These are phyloP conservation scores for Lasioglossum oenotherae DNA, from an alignment of 2,888 invertebrate species.

Conservation along the genomic window DNA sequence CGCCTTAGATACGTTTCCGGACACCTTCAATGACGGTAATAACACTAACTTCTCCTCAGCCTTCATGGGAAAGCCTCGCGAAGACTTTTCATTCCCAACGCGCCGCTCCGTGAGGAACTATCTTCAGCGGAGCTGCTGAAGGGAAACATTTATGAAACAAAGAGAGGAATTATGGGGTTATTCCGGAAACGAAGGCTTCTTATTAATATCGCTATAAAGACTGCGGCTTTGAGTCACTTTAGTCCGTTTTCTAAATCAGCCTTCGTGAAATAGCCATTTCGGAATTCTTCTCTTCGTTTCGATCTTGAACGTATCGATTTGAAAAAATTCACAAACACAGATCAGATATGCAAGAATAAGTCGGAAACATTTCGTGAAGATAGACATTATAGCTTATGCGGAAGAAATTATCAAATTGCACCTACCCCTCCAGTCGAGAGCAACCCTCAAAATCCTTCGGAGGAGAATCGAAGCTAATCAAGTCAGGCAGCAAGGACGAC, in stretches of 20 bases:
- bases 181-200: constrained; percentile 34
- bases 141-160: constrained; percentile 51
- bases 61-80: constrained; percentile 59
- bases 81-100: constrained; percentile 46
- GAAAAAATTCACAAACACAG: neutral
- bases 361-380: neutral
- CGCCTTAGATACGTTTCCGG: constrained; percentile 71
- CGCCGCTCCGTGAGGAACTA: constrained; percentile 43
- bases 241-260: neutral
- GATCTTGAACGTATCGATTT: neutral
- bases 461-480: neutral
- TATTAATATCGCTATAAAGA: constrained; percentile 13
- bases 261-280: neutral
- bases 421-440: neutral
- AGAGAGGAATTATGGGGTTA: constrained; percentile 59
- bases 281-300: neutral
- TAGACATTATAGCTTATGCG: no score
- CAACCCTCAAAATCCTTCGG: neutral
- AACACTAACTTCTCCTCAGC: constrained; percentile 80
- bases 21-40: constrained; percentile 76
- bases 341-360: neutral
- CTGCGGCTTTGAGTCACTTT: neutral
- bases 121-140: constrained; percentile 41
- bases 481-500: neutral
- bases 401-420: neutral